Evolutionary conservation across 2,888 invertebrate species (phyloP), one percentile per base, ranked within the genome.

Genomic region (Spicauda simplicius): DNA sequence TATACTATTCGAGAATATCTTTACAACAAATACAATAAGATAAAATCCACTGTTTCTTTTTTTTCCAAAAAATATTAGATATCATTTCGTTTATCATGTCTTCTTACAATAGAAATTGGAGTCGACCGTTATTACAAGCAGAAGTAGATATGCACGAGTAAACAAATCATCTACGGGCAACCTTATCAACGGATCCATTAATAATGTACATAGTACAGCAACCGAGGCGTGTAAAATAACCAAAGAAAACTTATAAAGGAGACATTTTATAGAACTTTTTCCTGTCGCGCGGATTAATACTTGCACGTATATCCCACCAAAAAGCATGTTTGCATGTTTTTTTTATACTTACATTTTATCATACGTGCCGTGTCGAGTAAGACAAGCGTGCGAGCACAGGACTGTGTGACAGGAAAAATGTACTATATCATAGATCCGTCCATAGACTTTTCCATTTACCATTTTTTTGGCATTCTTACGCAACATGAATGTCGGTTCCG

Each of bases 171-270:
- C 69, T 72, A 75, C 74, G 75, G 74, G 76, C 74, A 71, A 67
- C 66, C 76, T 79, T 79, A 81, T 82, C 82, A 80, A 70, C 63
- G 61, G 69, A 74, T 71, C 72, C 80, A 82, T 84, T 81, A 80
- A 82, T 84, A 83, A 81, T 72, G 78, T 72, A 69, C 52, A 60
- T 52, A 74, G 25, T 25, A 25, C 72, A 70, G 71, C 50, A 72
- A 73, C 74, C 14, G 68, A 76, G 72, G 76, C 72, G 74, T 80
- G 81, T 85, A 77, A 80, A 81, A 80, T 77, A 77, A 78, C 72
- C 74, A 75, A 71, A 75, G 67, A 69, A 66, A 69, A 61, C 61
- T 65, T 68, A 66, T 67, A 69, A 67, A 66, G 25, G 20, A 19
- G 19, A 48, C 16, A 33, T 10, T 10, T 33, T 33, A 33, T 33